phyloP scores from a whole-genome alignment of 1,140 invertebrate genomes.

The Eumaeus atala region DNA sequence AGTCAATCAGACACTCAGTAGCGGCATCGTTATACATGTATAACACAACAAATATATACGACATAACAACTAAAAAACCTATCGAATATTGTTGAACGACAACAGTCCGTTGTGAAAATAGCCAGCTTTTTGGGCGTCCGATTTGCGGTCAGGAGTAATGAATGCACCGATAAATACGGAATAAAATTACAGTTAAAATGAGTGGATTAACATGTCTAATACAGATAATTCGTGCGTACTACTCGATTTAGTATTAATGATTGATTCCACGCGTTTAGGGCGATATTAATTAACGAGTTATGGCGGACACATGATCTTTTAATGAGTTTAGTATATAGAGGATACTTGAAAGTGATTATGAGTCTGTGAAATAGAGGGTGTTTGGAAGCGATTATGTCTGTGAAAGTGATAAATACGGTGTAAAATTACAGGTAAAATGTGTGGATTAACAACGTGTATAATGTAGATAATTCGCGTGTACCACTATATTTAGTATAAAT shows the following conservation, averaged over 20 bases:
- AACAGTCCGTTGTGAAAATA: constrained; percentile 47
- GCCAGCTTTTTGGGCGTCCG: constrained; percentile 68
- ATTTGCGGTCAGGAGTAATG: constrained; percentile 71
- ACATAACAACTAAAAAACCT: background rate
- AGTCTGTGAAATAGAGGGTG: constrained; percentile 4
- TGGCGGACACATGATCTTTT: background rate
- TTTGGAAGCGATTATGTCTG: too few species aligned
- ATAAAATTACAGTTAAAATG: constrained; percentile 75
- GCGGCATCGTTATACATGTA: too few species aligned
- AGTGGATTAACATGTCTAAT: constrained; percentile 75
- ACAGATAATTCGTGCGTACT: constrained; percentile 69
- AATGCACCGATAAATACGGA: constrained; percentile 74
- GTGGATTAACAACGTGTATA: constrained; percentile 74
- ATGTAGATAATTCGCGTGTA: constrained; percentile 64
- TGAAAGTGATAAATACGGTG: constrained; percentile 30
- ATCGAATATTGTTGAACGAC: constrained; percentile 32
- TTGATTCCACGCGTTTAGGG: constrained; percentile 39
- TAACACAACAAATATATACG: too few species aligned
- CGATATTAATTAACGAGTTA: constrained; percentile 16
- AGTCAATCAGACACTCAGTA: too few species aligned
- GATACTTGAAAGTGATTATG: constrained; percentile 17
- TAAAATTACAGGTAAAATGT: constrained; percentile 74
- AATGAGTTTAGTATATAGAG: background rate
- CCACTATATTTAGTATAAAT: too few species aligned
- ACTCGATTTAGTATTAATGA: constrained; percentile 67